A percentile compares a stretch with the other conserved stretches of the same genome.
These are phyloP conservation scores for Galagoides demidoff DNA, from an alignment of 2,797 vertebrate species.

Conservation along the genomic window DNA sequence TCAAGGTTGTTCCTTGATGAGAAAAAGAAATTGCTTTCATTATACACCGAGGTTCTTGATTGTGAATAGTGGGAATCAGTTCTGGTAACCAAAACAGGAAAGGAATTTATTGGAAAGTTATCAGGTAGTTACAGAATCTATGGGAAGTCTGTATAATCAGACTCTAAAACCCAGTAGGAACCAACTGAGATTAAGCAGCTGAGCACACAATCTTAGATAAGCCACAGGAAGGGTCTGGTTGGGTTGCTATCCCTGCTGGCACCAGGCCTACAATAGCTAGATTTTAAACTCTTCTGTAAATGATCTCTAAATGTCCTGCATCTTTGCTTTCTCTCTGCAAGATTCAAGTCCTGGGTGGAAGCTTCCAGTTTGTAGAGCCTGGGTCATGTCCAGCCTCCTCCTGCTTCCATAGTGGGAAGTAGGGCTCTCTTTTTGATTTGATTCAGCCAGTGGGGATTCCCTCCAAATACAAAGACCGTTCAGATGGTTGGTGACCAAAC, in stretches of 20 bases:
- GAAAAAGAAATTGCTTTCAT: neutral
- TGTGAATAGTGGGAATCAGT: neutral
- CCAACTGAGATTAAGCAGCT: neutral
- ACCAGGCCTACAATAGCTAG: neutral
- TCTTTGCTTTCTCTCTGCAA: conserved; percentile 7
- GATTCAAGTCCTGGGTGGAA: neutral
- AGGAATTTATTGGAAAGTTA: neutral
- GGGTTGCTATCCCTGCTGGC: neutral
- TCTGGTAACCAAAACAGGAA: neutral
- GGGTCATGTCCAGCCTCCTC: neutral
- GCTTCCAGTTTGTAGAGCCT: neutral
- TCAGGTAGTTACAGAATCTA: neutral
- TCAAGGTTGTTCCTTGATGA: neutral
- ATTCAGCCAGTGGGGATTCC: neutral
- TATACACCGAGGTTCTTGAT: neutral
- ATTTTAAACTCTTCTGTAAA: neutral
- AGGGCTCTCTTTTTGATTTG: neutral
- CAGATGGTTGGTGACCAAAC: neutral
- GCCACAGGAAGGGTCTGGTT: neutral
- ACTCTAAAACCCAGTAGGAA: neutral
- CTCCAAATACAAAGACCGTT: neutral
- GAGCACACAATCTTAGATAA: neutral
- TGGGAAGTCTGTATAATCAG: neutral
- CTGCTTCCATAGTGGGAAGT: neutral
- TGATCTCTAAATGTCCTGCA: neutral